These are phyloP conservation scores for Morinoia aosen DNA, from an alignment of 2,888 invertebrate species.

Conservation along the genomic window DNA sequence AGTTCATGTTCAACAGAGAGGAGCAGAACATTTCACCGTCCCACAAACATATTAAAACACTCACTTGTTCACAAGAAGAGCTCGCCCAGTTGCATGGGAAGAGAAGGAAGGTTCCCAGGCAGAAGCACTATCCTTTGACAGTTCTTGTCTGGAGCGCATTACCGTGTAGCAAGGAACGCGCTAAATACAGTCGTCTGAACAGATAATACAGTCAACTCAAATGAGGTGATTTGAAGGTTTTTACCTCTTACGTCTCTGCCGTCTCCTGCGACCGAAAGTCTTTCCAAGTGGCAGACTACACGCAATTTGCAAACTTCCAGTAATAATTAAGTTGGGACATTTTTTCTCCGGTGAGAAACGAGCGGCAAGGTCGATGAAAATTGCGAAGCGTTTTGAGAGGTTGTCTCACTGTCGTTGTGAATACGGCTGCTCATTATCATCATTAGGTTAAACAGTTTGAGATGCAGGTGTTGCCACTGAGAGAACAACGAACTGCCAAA, in stretches of 20 bases:
- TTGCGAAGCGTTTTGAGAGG: not conserved
- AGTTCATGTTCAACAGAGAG: not conserved
- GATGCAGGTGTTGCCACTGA: not conserved
- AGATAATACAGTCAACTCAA: not conserved
- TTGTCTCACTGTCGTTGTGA: constrained; percentile 33
- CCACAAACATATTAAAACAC: not conserved
- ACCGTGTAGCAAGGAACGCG: not conserved
- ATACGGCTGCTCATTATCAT: not conserved
- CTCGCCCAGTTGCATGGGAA: not conserved
- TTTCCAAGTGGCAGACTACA: constrained; percentile 16
- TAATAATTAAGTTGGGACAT: constrained; percentile 18
- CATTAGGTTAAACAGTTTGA: constrained; percentile 23
- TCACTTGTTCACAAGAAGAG: not conserved
- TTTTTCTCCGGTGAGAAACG: not conserved
- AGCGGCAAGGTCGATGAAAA: not conserved
- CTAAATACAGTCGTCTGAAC: not conserved
- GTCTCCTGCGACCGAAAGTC: not conserved
- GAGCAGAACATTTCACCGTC: not conserved
- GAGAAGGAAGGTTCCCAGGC: constrained; percentile 30
- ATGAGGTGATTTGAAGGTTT: not conserved
- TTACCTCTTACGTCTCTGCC: not conserved
- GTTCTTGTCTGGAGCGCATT: not conserved
- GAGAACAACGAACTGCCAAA: not conserved
- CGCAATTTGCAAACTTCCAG: not conserved
- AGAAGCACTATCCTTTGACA: not conserved